These are phyloP conservation scores for Coecobrya sp. DNA, from an alignment of 2,888 invertebrate species.

Conservation along the genomic window DNA sequence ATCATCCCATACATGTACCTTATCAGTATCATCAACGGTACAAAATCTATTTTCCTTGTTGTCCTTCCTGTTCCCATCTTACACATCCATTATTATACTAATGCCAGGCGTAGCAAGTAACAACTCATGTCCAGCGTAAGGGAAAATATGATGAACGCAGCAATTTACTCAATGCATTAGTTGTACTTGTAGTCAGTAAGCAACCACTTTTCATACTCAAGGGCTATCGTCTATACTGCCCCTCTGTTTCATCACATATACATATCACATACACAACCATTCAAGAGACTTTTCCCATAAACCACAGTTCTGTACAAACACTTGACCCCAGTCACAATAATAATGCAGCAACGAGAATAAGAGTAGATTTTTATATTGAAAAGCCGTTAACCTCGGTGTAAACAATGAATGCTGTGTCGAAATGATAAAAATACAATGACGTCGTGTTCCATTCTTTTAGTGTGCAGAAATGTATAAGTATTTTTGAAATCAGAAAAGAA, in stretches of 20 bases:
- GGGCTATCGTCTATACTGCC: background rate
- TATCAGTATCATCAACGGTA: no score
- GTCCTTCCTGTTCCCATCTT: background rate
- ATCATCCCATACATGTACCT: no score
- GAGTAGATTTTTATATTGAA: constrained; percentile 7
- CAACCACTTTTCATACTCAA: background rate
- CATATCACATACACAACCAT: constrained; percentile 2
- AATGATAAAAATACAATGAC: no score
- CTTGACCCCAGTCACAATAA: background rate
- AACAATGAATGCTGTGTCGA: no score
- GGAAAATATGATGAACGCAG: constrained; percentile 1
- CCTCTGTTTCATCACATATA: background rate
- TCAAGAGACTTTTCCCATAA: background rate
- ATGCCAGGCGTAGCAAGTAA: background rate
- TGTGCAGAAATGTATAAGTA: no score
- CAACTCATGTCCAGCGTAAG: background rate
- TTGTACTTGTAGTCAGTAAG: background rate
- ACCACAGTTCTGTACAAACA: constrained; percentile 6
- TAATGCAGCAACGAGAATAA: background rate
- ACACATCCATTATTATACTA: background rate
- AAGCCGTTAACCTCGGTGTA: no score
- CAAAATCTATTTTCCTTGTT: background rate
- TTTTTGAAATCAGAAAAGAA: no score
- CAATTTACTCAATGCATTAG: background rate
- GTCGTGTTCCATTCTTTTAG: no score